A percentile compares a stretch with the other conserved stretches of the same genome.
Evolutionary conservation across 1,140 invertebrate species (phyloP).

Genomic region (Myzus persicae): DNA sequence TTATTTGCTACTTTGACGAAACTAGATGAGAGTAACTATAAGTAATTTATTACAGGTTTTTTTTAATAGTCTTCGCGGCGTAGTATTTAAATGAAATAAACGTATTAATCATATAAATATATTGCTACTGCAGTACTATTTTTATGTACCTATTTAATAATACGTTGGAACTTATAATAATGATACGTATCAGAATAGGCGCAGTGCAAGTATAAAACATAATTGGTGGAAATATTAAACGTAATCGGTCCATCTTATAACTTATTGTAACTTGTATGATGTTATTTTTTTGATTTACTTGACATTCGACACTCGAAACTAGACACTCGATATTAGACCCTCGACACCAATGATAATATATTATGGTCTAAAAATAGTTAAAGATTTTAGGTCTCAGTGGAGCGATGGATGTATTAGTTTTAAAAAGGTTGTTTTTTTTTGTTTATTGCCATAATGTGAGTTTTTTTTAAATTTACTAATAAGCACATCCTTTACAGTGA

Average conservation of each 20-base stretch:
- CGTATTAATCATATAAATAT: not conserved
- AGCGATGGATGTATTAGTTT: not conserved
- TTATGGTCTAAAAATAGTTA: not conserved
- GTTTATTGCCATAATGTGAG: too few species aligned
- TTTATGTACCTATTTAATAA: not conserved
- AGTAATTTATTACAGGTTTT: conserved; percentile 10
- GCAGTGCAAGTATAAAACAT: not conserved
- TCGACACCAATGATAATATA: not conserved
- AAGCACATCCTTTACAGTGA: too few species aligned
- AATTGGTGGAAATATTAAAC: not conserved
- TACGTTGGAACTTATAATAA: not conserved
- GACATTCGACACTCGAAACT: not conserved
- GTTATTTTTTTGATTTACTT: not conserved
- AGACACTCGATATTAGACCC: not conserved
- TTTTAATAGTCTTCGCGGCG: not conserved
- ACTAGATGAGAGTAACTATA: not conserved
- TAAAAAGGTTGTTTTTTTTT: not conserved
- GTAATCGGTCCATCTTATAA: not conserved
- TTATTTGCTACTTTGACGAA: not conserved
- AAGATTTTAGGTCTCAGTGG: not conserved
- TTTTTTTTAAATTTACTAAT: too few species aligned
- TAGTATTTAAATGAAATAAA: not conserved
- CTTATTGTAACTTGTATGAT: not conserved
- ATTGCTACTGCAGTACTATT: not conserved
- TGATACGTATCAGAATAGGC: not conserved